These are phyloP conservation scores for Folsomia manolachei DNA, from an alignment of 2,888 invertebrate species.

Conservation along the genomic window DNA sequence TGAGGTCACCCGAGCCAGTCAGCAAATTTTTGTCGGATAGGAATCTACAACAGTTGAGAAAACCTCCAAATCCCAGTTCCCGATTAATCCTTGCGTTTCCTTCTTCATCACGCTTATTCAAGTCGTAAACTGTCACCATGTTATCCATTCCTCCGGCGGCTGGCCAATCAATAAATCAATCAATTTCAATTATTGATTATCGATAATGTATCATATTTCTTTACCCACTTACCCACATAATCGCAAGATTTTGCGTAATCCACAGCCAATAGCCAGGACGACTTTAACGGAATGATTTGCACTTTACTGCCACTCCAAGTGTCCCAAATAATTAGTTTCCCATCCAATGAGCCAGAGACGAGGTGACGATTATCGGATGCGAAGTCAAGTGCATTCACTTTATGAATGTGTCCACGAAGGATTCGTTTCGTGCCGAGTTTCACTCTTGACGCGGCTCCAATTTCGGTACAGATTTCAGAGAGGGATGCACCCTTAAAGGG, in stretches of 20 bases:
- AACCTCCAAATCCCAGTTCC: conserved; percentile 82
- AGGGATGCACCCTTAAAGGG: conserved; percentile 72
- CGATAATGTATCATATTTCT: no score
- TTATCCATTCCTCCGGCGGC: conserved; percentile 95
- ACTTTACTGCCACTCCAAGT: conserved; percentile 90
- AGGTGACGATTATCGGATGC: conserved; percentile 80
- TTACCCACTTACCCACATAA: conserved; percentile 68
- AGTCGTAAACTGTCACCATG: conserved; percentile 86
- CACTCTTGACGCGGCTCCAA: conserved; percentile 69
- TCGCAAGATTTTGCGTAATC: conserved; percentile 83
- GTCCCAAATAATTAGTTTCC: conserved; percentile 89
- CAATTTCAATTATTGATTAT: conserved; percentile 5
- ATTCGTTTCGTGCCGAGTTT: conserved; percentile 70
- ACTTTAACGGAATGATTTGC: conserved; percentile 81
- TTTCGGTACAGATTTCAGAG: conserved; percentile 67
- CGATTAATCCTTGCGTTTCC: conserved; percentile 83
- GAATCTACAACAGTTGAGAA: conserved; percentile 83
- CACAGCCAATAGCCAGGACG: conserved; percentile 94
- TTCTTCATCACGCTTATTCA: conserved; percentile 78
- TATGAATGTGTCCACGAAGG: conserved; percentile 85
- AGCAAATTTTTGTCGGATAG: conserved; percentile 77
- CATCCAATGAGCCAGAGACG: conserved; percentile 85
- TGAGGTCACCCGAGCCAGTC: conserved; percentile 92
- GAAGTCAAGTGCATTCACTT: conserved; percentile 86
- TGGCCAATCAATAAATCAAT: conserved; percentile 48